Conservation (phyloP, 2,888 invertebrate species). For the Hanleya hanleyi region DNA sequence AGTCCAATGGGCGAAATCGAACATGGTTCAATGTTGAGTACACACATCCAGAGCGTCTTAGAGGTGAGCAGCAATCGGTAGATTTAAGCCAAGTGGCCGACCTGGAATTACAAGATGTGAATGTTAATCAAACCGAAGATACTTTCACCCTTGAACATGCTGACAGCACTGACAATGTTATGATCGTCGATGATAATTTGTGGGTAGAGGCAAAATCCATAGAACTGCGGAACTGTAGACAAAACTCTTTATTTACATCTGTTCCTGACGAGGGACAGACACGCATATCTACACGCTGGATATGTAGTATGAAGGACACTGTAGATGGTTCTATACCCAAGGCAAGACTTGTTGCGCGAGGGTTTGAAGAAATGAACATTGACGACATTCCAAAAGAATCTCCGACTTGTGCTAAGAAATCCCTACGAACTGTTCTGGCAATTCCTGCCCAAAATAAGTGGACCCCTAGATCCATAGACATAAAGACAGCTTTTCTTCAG, state of each 20-base stretch:
- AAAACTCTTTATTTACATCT: neutral
- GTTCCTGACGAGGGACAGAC: neutral
- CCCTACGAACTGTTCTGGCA: conserved; percentile 11
- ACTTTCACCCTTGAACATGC: no score
- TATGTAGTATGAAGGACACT: neutral
- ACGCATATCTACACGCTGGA: neutral
- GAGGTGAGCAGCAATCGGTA: no score
- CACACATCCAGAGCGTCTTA: no score
- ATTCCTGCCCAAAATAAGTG: neutral
- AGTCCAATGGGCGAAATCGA: no score
- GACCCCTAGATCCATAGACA: conserved; percentile 19
- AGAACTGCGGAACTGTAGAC: neutral
- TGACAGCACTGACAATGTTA: no score
- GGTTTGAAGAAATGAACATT: conserved; percentile 22
- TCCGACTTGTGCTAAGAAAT: conserved; percentile 7
- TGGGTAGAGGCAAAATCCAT: neutral
- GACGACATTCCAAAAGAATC: conserved; percentile 10
- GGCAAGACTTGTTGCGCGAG: conserved; percentile 25
- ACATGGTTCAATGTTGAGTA: no score
- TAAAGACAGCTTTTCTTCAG: conserved; percentile 19
- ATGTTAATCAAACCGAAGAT: no score
- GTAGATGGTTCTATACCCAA: conserved; percentile 3
- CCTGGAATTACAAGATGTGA: no score
- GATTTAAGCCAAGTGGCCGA: no score
- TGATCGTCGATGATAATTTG: no score